These are phyloP conservation scores for Drosophila ironensis DNA, from an alignment of 1,140 invertebrate species.

Conservation along the genomic window DNA sequence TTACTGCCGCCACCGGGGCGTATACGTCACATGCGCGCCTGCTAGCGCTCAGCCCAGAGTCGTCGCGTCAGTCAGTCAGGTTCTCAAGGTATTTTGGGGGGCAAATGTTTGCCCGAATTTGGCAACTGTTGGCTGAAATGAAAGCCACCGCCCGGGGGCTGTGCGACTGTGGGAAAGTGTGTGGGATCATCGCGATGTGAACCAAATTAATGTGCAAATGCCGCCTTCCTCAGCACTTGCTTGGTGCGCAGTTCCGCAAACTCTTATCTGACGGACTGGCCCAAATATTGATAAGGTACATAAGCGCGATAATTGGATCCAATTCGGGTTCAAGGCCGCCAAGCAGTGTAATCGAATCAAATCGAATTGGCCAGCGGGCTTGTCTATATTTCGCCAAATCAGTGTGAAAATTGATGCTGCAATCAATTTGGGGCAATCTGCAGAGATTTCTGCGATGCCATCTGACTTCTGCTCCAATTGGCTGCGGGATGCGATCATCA, in stretches of 20 bases:
- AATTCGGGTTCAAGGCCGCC: conserved; percentile 69
- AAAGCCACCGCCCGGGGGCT: conserved; percentile 8
- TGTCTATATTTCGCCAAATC: conserved; percentile 14
- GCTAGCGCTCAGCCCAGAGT: conserved; percentile 5
- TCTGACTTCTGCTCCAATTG: neutral
- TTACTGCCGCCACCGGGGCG: conserved; percentile 31
- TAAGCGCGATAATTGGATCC: conserved; percentile 41
- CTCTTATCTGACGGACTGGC: conserved; percentile 43
- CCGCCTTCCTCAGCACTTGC: conserved; percentile 6
- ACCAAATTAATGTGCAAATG: conserved; percentile 6
- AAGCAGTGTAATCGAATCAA: conserved; percentile 46
- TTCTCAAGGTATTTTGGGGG: conserved; percentile 25
- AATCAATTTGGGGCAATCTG: conserved; percentile 10
- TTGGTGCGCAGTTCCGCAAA: conserved; percentile 54
- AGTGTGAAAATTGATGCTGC: conserved; percentile 44
- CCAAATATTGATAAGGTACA: conserved; percentile 58
- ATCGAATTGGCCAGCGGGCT: conserved; percentile 7
- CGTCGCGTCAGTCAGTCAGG: no score
- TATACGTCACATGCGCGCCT: conserved; percentile 24
- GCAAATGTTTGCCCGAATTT: conserved; percentile 46
- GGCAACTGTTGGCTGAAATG: conserved; percentile 11
- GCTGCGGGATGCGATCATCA: conserved; percentile 21
- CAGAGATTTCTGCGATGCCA: conserved; percentile 1
- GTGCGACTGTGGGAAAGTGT: conserved; percentile 10
- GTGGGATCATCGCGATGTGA: conserved; percentile 2